Base-by-base conservation (phyloP, 2,888 invertebrate genomes). In the Aphrophora alni region DNA sequence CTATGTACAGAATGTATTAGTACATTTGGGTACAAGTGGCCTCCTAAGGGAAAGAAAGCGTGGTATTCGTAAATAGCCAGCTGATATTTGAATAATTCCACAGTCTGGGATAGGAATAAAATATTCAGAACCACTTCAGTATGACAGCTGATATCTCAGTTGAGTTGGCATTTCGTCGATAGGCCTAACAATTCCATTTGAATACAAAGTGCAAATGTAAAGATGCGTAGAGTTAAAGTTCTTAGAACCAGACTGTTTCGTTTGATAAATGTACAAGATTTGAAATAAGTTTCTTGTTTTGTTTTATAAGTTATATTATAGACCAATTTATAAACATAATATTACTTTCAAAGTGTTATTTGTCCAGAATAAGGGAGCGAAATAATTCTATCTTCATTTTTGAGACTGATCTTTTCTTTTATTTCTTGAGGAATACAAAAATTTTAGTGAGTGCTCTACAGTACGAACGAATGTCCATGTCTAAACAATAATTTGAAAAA, bases 71-170 rank as follows among this genome's bases (percentile, higher is more conserved):
- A 44, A 44, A 44, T 44, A 14, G 44, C 44, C 44, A 21, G 59
- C 59, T 21, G 59, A 21, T 59, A 59, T 59, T 59, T 59, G 59
- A 59, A 59, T 59, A 59, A 59, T 59, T 59, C 21, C 21, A 21
- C 59, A 59, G 59, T 59, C 59, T 21, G 21, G 59, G 21, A 21
- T 59, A 21, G 59, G 21, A 59, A 59, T 59, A 59, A 59, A 59
- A 59, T 59, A 59, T 59, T n/a, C 59, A 59, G 59, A 59, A 21
- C 21, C 59, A 59, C 59, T 59, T 59, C 59, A 59, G 21, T 59
- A 59, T 59, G 59, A 59, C 59, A 59, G 59, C 59, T 59, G 59
- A 59, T 59, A 59, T 59, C 59, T 59, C 59, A 7, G 59, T 59
- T n/a, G 59, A 59, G 59, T 59, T 59, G 59, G 59, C 59, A 21